Evolutionary conservation across 2,888 invertebrate species (phyloP).

Genomic region (Hermaeophaga mercurialis): DNA sequence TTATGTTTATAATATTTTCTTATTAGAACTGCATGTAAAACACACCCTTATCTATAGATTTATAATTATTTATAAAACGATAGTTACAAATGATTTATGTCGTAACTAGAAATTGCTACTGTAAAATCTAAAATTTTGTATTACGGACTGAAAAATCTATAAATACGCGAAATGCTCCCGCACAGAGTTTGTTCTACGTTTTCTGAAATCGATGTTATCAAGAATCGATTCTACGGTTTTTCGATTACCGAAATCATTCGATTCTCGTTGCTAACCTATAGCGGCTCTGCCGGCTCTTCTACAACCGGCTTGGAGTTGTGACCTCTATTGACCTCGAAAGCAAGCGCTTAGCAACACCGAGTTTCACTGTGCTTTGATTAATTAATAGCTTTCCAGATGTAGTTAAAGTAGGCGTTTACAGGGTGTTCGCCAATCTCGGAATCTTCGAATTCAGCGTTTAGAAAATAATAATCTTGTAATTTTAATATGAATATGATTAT

Average conservation of each 20-base stretch:
- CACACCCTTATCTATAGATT: no score
- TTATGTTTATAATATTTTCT: no score
- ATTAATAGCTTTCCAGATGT: slow-evolving; percentile 32
- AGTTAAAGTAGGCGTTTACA: slow-evolving; percentile 25
- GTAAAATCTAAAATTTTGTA: no score
- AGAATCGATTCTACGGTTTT: background rate
- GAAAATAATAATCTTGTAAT: background rate
- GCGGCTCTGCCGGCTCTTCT: slow-evolving; percentile 29
- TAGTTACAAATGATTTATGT: no score
- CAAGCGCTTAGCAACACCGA: slow-evolving; percentile 31
- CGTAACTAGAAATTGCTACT: no score
- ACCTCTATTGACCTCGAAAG: slow-evolving; percentile 41
- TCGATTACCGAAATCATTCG: slow-evolving; percentile 1
- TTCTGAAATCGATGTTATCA: background rate
- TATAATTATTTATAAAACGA: no score
- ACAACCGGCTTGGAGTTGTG: slow-evolving; percentile 29
- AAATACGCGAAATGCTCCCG: no score
- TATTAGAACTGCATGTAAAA: no score
- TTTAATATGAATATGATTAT: background rate
- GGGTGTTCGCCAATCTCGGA: slow-evolving; percentile 7
- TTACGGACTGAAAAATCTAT: no score
- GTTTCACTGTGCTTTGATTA: slow-evolving; percentile 33
- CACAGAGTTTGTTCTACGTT: background rate
- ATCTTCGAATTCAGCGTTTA: background rate
- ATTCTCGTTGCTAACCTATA: slow-evolving; percentile 26